Conservation (phyloP, 2,113 vertebrate species). For the Morphnarchus princeps region DNA sequence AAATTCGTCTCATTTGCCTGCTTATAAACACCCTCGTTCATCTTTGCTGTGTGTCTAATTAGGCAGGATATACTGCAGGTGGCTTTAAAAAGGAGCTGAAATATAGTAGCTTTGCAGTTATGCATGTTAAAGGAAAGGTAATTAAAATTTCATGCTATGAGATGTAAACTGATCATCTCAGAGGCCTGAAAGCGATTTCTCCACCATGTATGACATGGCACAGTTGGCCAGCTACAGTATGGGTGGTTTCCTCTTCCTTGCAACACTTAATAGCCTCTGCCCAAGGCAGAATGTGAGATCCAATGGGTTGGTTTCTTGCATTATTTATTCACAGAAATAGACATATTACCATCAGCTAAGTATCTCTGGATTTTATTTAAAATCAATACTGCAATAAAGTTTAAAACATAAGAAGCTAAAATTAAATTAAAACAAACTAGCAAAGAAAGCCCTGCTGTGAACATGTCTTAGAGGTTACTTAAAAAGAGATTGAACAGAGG, state of each 20-base stretch:
- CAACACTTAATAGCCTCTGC: not conserved
- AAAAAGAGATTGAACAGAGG: not conserved
- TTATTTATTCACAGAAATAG: not conserved
- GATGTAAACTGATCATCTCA: constrained; percentile 37
- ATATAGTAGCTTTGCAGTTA: constrained; percentile 18
- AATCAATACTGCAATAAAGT: not conserved
- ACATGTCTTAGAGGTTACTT: not conserved
- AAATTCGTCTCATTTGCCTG: constrained; percentile 41
- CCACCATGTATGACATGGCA: not conserved
- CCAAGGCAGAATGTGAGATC: not conserved
- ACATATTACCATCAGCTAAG: not conserved
- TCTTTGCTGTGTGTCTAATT: constrained; percentile 26
- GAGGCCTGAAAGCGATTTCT: constrained; percentile 9
- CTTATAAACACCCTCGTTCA: constrained; percentile 41
- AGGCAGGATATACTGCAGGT: constrained; percentile 28
- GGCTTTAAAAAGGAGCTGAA: constrained; percentile 42
- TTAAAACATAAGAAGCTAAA: not conserved
- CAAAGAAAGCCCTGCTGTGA: not conserved
- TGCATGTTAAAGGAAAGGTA: constrained; percentile 24
- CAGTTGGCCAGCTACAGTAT: not conserved
- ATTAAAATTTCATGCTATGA: constrained; percentile 41
- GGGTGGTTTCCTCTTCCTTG: constrained; percentile 2
- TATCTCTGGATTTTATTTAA: not conserved
- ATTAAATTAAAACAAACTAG: not conserved
- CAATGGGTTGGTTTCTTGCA: not conserved